These are phyloP conservation scores for Gymnocephalus cernua DNA, from an alignment of 2,113 vertebrate species.

Conservation along the genomic window DNA sequence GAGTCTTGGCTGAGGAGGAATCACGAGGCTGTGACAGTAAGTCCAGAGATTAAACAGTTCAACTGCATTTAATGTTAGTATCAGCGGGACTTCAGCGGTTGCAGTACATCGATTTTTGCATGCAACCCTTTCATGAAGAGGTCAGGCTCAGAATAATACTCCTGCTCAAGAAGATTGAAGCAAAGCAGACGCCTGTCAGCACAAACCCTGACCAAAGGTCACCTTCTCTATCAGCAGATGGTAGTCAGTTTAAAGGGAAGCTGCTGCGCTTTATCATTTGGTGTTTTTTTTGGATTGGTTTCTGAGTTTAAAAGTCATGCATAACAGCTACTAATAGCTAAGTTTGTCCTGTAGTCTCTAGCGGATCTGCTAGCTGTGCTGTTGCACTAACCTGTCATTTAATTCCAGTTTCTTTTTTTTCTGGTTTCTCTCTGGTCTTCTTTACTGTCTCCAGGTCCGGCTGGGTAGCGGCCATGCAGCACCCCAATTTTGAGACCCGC, in stretches of 20 bases:
- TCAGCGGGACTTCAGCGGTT: neutral
- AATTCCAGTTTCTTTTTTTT: neutral
- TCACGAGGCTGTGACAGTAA: constrained; percentile 71
- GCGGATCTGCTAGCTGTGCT: neutral
- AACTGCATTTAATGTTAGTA: neutral
- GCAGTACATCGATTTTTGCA: constrained; percentile 4
- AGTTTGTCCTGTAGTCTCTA: neutral
- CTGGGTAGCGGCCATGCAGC: constrained; percentile 89
- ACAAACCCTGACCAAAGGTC: constrained; percentile 11
- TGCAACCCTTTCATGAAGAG: neutral
- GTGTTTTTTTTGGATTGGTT: neutral
- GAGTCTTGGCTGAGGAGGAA: constrained; percentile 67
- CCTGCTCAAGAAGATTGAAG: neutral
- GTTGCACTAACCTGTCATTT: neutral
- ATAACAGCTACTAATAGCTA: neutral
- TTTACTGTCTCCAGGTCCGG: constrained; percentile 29
- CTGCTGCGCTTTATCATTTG: constrained; percentile 2
- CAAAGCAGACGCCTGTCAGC: neutral
- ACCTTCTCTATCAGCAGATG: neutral
- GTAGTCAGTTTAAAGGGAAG: neutral
- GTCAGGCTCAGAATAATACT: neutral
- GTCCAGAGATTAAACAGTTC: constrained; percentile 29
- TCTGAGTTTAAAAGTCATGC: constrained; percentile 9
- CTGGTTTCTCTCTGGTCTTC: neutral
- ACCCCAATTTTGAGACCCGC: constrained; percentile 90